Base-by-base conservation (phyloP, 2,888 invertebrate species). In the Volucella zonaria region DNA sequence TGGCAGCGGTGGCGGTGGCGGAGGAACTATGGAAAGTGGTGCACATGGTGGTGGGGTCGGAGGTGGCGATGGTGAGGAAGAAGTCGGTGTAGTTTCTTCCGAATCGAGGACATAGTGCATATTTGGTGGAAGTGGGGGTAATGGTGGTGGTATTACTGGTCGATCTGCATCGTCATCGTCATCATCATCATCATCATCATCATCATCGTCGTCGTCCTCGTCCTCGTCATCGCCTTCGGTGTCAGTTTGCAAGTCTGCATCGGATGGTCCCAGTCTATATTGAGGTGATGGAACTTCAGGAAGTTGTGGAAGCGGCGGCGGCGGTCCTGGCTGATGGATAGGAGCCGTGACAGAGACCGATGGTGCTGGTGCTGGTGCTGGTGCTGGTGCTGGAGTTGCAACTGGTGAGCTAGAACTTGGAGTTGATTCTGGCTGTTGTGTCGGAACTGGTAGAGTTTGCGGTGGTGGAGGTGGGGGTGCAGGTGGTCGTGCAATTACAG, bases 401-500 rank as follows among this genome's bases (percentile, higher is more conserved):
- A 73, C 66, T 51, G 82, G 67, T 61, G 82, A 76, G 18, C 88
- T 89, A 87, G 15, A 88, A 87, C 68, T 76, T 14, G 88, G 87
- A 10, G 83, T 87, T 61, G 88, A 89, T 14, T 89, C 89, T 77
- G 88, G 74, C 45, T 75, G 80, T 58, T 89, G 89, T 54, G 90
- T 89, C 45, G 90, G 90, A 68, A 87, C 87, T 14, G 81, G 87
- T 43, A 83, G 83, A 18, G 68, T 81, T 59, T 81, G 86, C 58
- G 86, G 85, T 0, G 87, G 87, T 43, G 87, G 70, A 8, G 86
- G 87, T 23, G 87, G 87, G n/a, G 88, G 87, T 43, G 87, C 87
- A 45, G 87, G 87, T 14, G 87, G 86, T 91, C 93, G 82, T 92
- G 93, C 92, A 88, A 94, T 93, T 62, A 95, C 94, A 73, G 95